A percentile compares a stretch with the other conserved stretches of the same genome.
Conservation (phyloP, 2,888 invertebrate species). For the Nymphalis polychloros region DNA sequence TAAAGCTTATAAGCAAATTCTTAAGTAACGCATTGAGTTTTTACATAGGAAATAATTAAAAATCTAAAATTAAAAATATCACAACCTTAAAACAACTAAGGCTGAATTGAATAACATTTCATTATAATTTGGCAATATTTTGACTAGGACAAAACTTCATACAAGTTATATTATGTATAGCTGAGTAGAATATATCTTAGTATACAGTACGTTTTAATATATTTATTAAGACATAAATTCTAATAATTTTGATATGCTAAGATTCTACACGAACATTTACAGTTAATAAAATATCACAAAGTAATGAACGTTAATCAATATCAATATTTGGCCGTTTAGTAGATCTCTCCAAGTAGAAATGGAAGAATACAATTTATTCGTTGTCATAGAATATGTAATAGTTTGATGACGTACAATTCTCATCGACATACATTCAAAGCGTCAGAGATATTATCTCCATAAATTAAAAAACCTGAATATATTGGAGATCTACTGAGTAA, state of each 20-base stretch:
- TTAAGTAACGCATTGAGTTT: slow-evolving; percentile 6
- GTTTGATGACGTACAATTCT: slow-evolving; percentile 2
- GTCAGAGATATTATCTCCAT: too few relatives aligned
- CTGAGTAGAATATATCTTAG: slow-evolving; percentile 28
- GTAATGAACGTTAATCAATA: slow-evolving; percentile 7
- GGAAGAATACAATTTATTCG: slow-evolving; percentile 31
- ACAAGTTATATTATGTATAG: slow-evolving; percentile 20
- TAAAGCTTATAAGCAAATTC: slow-evolving; percentile 8
- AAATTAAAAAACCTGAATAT: too few relatives aligned
- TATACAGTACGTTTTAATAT: slow-evolving; percentile 3
- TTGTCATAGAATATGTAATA: slow-evolving; percentile 33
- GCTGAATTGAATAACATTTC: slow-evolving; percentile 29
- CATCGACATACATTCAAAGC: neutral
- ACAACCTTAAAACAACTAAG: slow-evolving; percentile 44
- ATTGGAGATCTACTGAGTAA: slow-evolving; percentile 43
- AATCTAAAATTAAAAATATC: slow-evolving; percentile 36
- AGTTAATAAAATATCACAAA: slow-evolving; percentile 23
- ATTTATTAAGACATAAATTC: slow-evolving; percentile 2
- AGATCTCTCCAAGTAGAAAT: slow-evolving; percentile 33
- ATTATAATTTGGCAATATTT: slow-evolving; percentile 34
- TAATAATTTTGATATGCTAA: slow-evolving; percentile 40
- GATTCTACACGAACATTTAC: slow-evolving; percentile 35
- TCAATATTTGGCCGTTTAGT: slow-evolving; percentile 38
- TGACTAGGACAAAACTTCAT: slow-evolving; percentile 4
- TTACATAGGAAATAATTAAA: slow-evolving; percentile 16